A percentile compares a stretch with the other conserved stretches of the same genome.
Conservation (phyloP, 2,888 invertebrate genomes). For the Scaptomyza parva region DNA sequence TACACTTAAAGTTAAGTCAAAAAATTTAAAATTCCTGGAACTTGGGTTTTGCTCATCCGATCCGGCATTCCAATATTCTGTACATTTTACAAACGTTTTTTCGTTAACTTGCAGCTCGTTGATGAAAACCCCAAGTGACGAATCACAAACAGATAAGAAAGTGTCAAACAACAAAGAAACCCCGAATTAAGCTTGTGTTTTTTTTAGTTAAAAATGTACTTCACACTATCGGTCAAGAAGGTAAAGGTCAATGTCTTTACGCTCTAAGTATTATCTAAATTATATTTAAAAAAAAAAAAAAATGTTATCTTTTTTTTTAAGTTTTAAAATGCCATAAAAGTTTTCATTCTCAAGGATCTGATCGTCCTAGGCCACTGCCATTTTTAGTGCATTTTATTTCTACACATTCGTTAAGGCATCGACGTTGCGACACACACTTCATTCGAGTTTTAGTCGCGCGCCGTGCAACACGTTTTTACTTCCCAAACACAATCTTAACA, state of each 20-base stretch:
- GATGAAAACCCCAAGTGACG: slow-evolving; percentile 35
- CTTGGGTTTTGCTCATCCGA: neutral
- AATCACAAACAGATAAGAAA: slow-evolving; percentile 28
- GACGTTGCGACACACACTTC: slow-evolving; percentile 5
- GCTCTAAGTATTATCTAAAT: neutral
- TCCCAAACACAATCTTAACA: neutral
- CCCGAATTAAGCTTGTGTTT: neutral
- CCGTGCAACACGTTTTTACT: slow-evolving; percentile 2
- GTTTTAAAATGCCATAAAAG: neutral
- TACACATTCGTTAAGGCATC: neutral
- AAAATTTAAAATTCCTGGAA: neutral
- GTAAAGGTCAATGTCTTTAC: slow-evolving; percentile 25
- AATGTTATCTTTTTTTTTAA: too few species aligned
- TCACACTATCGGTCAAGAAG: slow-evolving; percentile 1
- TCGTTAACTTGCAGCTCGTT: neutral
- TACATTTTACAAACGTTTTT: neutral
- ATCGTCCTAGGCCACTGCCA: neutral
- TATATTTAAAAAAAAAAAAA: too few species aligned
- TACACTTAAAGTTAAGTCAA: neutral
- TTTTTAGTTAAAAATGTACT: slow-evolving; percentile 1
- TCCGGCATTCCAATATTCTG: neutral
- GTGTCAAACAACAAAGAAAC: neutral
- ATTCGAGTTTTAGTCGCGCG: slow-evolving; percentile 26
- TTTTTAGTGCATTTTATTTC: slow-evolving; percentile 4
- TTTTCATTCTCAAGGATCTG: slow-evolving; percentile 1